Conservation (phyloP, 2,113 vertebrate species). For the Rhinoderma darwinii region DNA sequence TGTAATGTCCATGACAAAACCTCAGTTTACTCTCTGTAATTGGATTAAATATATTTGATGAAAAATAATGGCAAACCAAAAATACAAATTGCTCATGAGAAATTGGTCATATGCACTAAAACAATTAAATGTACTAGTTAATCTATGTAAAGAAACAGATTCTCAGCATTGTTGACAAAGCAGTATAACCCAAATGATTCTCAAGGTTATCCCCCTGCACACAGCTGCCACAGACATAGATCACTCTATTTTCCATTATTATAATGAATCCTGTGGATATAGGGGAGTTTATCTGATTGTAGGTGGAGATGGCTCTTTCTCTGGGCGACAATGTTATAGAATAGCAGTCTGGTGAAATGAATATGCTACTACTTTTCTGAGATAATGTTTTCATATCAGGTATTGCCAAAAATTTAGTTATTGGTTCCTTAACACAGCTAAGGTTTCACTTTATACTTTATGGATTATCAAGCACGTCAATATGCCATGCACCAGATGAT, state of each 20-base stretch:
- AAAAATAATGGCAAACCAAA: neutral
- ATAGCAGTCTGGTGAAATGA: constrained; percentile 25
- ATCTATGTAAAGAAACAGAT: neutral
- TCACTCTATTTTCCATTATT: constrained; percentile 53
- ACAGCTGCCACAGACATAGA: constrained; percentile 22
- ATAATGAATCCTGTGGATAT: constrained; percentile 38
- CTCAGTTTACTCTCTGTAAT: too few relatives aligned
- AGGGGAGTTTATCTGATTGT: constrained; percentile 40
- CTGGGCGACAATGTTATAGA: constrained; percentile 28
- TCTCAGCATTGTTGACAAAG: constrained; percentile 11
- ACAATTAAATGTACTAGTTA: neutral
- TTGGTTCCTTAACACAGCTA: neutral
- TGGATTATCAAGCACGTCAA: too few relatives aligned
- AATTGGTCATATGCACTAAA: neutral
- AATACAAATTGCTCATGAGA: neutral
- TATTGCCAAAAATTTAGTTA: constrained; percentile 30
- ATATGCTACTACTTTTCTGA: constrained; percentile 35
- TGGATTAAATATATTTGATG: too few relatives aligned
- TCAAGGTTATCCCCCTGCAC: constrained; percentile 40
- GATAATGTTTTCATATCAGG: constrained; percentile 9
- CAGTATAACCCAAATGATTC: constrained; percentile 15
- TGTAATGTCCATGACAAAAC: too few relatives aligned
- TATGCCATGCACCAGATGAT: too few relatives aligned
- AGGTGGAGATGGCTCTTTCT: constrained; percentile 29
- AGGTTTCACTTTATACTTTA: neutral